Evolutionary conservation across 1,140 invertebrate species (phyloP).

Genomic region (Drosophila varians): DNA sequence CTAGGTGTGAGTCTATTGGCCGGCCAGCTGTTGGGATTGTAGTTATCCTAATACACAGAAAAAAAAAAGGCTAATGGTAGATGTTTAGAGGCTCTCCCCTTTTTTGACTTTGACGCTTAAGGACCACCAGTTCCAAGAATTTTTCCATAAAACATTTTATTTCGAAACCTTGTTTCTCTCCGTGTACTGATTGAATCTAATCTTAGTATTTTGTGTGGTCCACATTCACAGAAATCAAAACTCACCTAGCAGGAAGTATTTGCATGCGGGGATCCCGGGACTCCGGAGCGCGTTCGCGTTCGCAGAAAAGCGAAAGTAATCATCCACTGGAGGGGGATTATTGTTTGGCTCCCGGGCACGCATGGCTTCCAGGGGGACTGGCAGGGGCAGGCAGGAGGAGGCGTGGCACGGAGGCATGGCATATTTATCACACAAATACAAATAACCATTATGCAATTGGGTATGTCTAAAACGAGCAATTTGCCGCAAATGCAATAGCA

Average conservation of each 20-base stretch:
- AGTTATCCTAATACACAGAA: slow-evolving; percentile 21
- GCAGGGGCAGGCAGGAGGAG: not conserved
- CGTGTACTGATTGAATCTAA: slow-evolving; percentile 3
- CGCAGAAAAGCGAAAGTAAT: slow-evolving; percentile 76
- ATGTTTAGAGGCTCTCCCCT: too few relatives aligned
- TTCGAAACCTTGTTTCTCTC: not conserved
- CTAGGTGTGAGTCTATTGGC: slow-evolving; percentile 2
- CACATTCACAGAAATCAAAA: slow-evolving; percentile 67
- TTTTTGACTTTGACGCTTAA: too few relatives aligned
- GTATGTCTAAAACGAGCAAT: slow-evolving; percentile 45
- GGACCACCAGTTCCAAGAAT: not conserved
- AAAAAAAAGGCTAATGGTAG: not conserved
- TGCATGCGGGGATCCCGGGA: slow-evolving; percentile 51
- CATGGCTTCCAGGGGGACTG: slow-evolving; percentile 31
- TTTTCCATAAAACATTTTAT: too few relatives aligned
- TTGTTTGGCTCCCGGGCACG: slow-evolving; percentile 43
- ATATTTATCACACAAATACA: slow-evolving; percentile 49
- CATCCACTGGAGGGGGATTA: slow-evolving; percentile 47
- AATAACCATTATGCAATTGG: slow-evolving; percentile 58
- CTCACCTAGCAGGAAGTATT: slow-evolving; percentile 74
- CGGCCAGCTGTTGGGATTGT: slow-evolving; percentile 11
- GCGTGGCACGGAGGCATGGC: slow-evolving; percentile 33
- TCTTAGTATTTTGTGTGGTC: slow-evolving; percentile 40
- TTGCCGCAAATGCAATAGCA: slow-evolving; percentile 44
- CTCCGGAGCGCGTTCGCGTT: slow-evolving; percentile 35